A percentile compares a stretch with the other conserved stretches of the same genome.
Conservation (phyloP, 2,888 invertebrate species). For the Bellardia bayeri region DNA sequence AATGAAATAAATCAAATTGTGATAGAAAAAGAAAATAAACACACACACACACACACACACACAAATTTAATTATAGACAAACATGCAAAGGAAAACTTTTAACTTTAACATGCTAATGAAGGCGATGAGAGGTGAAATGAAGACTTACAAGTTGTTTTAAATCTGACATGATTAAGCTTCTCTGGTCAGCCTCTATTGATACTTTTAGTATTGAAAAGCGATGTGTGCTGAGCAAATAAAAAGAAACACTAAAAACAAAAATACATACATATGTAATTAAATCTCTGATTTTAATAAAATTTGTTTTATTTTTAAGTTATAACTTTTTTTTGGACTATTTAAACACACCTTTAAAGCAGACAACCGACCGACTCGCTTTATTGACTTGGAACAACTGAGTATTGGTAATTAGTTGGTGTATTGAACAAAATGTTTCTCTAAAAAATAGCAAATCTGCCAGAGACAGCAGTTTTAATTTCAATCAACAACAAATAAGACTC, state of each 20-base stretch:
- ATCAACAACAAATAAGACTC: conserved; percentile 39
- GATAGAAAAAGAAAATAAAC: neutral
- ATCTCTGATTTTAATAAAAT: neutral
- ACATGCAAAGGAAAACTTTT: conserved; percentile 43
- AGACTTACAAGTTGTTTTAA: conserved; percentile 78
- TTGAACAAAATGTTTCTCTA: conserved; percentile 16
- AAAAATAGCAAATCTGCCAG: neutral
- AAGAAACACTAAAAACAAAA: conserved; percentile 31
- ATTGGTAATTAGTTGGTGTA: conserved; percentile 28
- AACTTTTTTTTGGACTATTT: neutral
- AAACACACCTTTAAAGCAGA: conserved; percentile 43
- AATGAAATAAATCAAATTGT: conserved; percentile 46
- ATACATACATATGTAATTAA: neutral
- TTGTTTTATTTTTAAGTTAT: neutral
- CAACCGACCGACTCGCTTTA: conserved; percentile 52
- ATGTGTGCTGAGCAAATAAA: conserved; percentile 29
- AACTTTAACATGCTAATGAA: neutral
- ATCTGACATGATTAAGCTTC: conserved; percentile 72
- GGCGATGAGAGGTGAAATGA: conserved; percentile 25
- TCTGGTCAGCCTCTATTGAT: neutral
- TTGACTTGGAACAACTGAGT: conserved; percentile 62
- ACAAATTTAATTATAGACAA: conserved; percentile 18
- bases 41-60: neutral
- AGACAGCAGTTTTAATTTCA: conserved; percentile 2
- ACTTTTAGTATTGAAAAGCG: neutral